Evolutionary conservation across 2,797 vertebrate species (phyloP).

Genomic region (Liparis tanakae): DNA sequence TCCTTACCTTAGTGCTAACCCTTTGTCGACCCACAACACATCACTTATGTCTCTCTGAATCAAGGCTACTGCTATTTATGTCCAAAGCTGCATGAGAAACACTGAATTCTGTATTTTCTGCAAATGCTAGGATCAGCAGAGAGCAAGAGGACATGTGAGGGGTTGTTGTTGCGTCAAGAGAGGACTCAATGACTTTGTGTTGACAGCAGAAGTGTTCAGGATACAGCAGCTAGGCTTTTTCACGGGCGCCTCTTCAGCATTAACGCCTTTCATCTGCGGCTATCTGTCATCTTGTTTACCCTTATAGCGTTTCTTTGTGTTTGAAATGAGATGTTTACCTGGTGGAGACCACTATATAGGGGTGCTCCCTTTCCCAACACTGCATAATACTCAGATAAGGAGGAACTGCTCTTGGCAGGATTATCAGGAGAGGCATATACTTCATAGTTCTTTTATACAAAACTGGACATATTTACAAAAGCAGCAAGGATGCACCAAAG

Average conservation of each 20-base stretch:
- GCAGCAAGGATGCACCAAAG: conserved; percentile 69
- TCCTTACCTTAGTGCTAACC: conserved; percentile 31
- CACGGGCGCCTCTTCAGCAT: conserved; percentile 50
- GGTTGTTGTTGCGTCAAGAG: conserved; percentile 48
- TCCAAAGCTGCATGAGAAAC: conserved; percentile 6
- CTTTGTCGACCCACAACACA: conserved; percentile 26
- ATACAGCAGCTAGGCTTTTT: conserved; percentile 66
- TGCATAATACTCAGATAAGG: conserved; percentile 20
- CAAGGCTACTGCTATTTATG: conserved; percentile 35
- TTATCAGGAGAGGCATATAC: conserved; percentile 9
- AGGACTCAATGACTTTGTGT: conserved; percentile 74
- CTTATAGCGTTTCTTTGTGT: conserved; percentile 65
- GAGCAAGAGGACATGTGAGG: conserved; percentile 29
- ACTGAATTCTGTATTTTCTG: conserved; percentile 41
- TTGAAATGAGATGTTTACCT: conserved; percentile 68
- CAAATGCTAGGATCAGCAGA: conserved; percentile 27
- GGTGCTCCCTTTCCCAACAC: conserved; percentile 34
- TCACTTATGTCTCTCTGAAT: conserved; percentile 52
- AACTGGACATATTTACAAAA: conserved; percentile 15
- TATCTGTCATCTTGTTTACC: conserved; percentile 68
- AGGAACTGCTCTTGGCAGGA: conserved; percentile 13
- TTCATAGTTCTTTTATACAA: conserved; percentile 11
- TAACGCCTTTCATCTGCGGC: conserved; percentile 62
- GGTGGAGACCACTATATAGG: conserved; percentile 33
- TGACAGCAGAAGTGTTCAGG: conserved; percentile 67